phyloP scores from a whole-genome alignment of 2,797 vertebrate species.

The Sebastes steindachneri region DNA sequence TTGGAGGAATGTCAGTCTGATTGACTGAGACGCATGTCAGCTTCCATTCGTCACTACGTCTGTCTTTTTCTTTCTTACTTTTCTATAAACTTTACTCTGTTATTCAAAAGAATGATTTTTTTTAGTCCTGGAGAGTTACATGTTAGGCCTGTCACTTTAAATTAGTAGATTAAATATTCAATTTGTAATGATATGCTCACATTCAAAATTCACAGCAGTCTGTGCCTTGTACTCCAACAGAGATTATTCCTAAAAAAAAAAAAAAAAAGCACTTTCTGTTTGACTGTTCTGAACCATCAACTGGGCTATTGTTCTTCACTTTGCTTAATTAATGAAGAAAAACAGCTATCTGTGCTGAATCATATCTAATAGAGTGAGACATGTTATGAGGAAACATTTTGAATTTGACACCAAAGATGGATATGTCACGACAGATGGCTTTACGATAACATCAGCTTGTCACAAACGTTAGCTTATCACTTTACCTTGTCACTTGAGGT shows the following conservation, averaged over 20 bases:
- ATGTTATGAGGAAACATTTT: neutral
- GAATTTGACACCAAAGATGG: neutral
- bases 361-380: neutral
- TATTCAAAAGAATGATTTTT: neutral
- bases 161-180: neutral
- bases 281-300: neutral
- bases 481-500: neutral
- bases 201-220: neutral
- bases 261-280: neutral
- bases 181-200: neutral
- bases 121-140: neutral
- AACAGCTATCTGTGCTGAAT: neutral
- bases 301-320: neutral
- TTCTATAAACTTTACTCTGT: neutral
- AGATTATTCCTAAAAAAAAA: neutral
- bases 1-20: neutral
- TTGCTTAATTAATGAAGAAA: neutral
- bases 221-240: neutral
- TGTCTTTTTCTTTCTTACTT: neutral
- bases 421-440: neutral
- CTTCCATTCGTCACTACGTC: neutral
- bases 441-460: neutral
- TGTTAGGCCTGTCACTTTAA: neutral
- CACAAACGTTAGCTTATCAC: too few relatives aligned
- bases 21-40: neutral